Percentiles rank a stretch among this genome's conserved stretches.
Evolutionary conservation across 2,888 invertebrate genomes (phyloP).

Genomic region (Chrysolina americana): DNA sequence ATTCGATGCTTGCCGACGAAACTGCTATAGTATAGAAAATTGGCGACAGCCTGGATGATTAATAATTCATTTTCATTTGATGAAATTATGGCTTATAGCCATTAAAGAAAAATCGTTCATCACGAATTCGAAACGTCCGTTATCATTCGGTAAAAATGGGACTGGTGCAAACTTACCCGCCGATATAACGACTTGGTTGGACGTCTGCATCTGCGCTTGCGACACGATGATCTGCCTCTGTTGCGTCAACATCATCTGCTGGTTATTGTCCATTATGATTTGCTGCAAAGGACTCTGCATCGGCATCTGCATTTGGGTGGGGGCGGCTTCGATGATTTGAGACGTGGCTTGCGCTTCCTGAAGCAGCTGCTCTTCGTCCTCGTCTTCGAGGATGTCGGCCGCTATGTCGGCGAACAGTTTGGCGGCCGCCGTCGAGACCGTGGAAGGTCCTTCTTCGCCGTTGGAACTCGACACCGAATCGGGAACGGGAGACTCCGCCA

Average conservation of each 20-base stretch:
- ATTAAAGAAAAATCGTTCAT: too few relatives aligned
- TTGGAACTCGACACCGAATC: slow-evolving; percentile 70
- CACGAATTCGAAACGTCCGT: not conserved
- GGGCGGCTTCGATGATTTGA: slow-evolving; percentile 41
- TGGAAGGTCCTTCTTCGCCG: slow-evolving; percentile 72
- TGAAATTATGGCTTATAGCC: too few relatives aligned
- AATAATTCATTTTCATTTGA: too few relatives aligned
- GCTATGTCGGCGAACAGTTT: slow-evolving; percentile 89
- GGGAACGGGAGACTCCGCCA: slow-evolving; percentile 70
- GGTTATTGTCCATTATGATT: slow-evolving; percentile 66
- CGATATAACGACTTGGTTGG: slow-evolving; percentile 61
- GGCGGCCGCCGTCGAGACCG: slow-evolving; percentile 86
- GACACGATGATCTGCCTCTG: slow-evolving; percentile 73
- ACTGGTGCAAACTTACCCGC: slow-evolving; percentile 45
- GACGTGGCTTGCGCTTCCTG: slow-evolving; percentile 58
- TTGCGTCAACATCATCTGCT: slow-evolving; percentile 64
- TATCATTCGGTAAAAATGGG: not conserved
- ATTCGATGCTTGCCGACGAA: too few relatives aligned
- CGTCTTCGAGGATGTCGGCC: slow-evolving; percentile 87
- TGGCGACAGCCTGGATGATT: too few relatives aligned
- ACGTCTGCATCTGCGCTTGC: slow-evolving; percentile 59
- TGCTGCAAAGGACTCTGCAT: slow-evolving; percentile 58
- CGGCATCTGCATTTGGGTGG: slow-evolving; percentile 42
- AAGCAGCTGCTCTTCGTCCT: slow-evolving; percentile 74
- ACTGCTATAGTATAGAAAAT: too few relatives aligned